Percentiles rank a stretch among this genome's conserved stretches.
Conservation (phyloP, 1,140 invertebrate species). For the Papilio machaon region DNA sequence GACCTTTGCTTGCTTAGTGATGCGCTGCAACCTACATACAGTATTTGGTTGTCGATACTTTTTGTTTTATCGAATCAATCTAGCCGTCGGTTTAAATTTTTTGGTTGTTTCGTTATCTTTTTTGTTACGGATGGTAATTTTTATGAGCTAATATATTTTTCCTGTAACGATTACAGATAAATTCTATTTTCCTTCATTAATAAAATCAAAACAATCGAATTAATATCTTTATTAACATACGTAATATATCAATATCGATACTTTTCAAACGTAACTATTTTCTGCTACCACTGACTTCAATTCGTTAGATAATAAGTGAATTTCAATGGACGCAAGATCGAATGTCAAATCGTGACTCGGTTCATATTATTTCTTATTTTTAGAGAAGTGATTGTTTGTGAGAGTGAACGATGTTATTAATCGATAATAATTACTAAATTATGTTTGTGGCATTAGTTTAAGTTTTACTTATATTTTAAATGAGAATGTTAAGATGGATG, state of each 20-base stretch:
- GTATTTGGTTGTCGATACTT: conserved; percentile 1
- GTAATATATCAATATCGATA: background rate
- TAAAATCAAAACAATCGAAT: background rate
- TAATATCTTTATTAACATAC: background rate
- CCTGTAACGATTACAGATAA: too few species aligned
- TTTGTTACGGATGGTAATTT: too few species aligned
- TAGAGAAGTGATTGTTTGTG: background rate
- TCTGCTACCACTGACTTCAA: background rate
- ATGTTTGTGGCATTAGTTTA: background rate
- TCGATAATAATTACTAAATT: background rate
- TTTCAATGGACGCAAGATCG: background rate
- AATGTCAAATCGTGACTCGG: conserved; percentile 28
- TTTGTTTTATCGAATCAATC: background rate
- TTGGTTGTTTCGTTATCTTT: too few species aligned
- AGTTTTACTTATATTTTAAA: too few species aligned
- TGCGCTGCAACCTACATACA: conserved; percentile 11
- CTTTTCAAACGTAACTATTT: background rate
- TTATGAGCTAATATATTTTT: too few species aligned
- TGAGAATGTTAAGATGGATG: too few species aligned
- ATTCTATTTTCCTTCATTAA: too few species aligned
- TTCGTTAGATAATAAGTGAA: conserved; percentile 30
- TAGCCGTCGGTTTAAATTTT: background rate
- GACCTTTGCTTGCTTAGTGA: conserved; percentile 17
- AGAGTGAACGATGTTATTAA: background rate
- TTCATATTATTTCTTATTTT: conserved; percentile 10